A percentile compares a stretch with the other conserved stretches of the same genome.
These are phyloP conservation scores for human DNA, from an alignment of 2,113 vertebrate species.

Conservation along the genomic window DNA sequence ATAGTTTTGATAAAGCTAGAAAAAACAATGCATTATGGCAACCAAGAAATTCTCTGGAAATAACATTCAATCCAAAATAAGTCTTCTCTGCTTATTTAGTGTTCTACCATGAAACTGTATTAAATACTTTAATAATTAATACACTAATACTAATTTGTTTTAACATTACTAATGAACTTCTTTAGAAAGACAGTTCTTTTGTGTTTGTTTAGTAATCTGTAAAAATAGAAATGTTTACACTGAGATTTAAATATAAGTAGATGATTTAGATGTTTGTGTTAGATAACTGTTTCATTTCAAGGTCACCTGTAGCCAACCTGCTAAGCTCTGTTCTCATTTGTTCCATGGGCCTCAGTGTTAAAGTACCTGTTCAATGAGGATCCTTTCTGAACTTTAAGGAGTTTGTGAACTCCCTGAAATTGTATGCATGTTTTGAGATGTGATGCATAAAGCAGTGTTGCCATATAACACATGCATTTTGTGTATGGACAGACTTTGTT, in stretches of 20 bases:
- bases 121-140: neutral
- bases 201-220: neutral
- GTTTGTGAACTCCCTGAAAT: neutral
- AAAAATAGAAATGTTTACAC: neutral
- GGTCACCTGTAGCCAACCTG: neutral
- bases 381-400: neutral
- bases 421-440: neutral
- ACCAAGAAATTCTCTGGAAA: neutral
- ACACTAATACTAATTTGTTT: neutral
- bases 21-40: too few relatives aligned
- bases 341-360: neutral
- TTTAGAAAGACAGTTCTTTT: neutral
- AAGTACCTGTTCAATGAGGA: accelerated
- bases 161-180: neutral
- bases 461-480: neutral
- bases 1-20: neutral
- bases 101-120: neutral
- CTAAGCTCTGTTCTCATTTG: neutral
- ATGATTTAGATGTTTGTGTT: neutral
- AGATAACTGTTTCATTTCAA: neutral
- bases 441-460: too few relatives aligned
- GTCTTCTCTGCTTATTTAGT: neutral
- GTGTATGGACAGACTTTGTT: neutral
- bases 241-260: neutral
- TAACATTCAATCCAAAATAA: neutral